Evolutionary conservation across 2,797 vertebrate genomes (phyloP), one percentile per base, ranked within the genome.

Genomic region (Hafferia zeledoni): DNA sequence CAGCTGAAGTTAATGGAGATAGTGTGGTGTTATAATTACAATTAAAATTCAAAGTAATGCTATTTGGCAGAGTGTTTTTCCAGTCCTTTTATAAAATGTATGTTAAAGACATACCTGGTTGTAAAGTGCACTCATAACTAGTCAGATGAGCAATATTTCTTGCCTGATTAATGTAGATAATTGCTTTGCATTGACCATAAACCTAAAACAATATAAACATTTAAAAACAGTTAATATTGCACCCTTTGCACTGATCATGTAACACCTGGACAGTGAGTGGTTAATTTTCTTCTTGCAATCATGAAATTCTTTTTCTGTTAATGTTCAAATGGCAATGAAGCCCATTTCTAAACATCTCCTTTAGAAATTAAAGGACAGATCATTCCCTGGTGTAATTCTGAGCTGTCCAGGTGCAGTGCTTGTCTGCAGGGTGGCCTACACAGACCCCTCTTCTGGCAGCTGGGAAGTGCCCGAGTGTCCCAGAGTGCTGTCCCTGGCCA

Each of bases 121-220:
- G 97, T 94, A 98, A 83, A 68, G 81, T 91, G 89, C 98, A 98
- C 53, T 98, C 96, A 5, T 98, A 98, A 87, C 64, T 92, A 74
- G 44, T 47, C 46, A 97, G 76, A 57, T 97, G 90, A 84, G 95
- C n/a, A 93, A 96, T 80, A 83, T 96, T 96, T 77, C 57, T 75
- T 85, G 95, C 80, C 59, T 63, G 92, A 89, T 97, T 96, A 39
- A 91, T 13, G 18, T 96, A 96, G 95, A 97, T 96, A 83, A 90
- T 76, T 82, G 92, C 89, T 97, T 98, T 98, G 85, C 98, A 98
- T 78, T 97, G 96, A 27, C 98, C 98, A 8, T 97, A 98, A 90
- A 97, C 95, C 98, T 98, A 65, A 39, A 97, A 94, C 17, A 89
- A 94, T 33, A 94, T 30, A 96, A 94, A 92, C 9, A 77, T 46